phyloP scores from a whole-genome alignment of 2,113 vertebrate species.

The Hyaena hyaena region DNA sequence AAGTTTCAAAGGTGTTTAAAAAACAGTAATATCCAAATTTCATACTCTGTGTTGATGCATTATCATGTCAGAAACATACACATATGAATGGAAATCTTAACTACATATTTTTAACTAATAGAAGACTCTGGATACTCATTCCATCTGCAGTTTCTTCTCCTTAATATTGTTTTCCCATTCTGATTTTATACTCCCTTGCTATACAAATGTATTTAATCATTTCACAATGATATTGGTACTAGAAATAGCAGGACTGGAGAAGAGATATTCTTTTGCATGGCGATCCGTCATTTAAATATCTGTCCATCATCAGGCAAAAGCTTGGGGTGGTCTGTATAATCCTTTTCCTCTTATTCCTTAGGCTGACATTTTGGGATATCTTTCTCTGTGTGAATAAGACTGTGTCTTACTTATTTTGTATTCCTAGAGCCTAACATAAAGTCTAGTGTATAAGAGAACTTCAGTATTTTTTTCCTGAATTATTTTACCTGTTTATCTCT shows the following conservation, averaged over 20 bases:
- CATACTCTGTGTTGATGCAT: background rate
- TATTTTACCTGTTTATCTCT: background rate
- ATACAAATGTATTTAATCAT: background rate
- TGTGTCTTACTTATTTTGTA: background rate
- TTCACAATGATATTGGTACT: background rate
- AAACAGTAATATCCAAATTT: background rate
- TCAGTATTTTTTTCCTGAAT: background rate
- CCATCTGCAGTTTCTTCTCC: background rate
- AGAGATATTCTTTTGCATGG: background rate
- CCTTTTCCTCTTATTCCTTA: background rate
- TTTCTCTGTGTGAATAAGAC: background rate
- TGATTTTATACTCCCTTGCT: background rate
- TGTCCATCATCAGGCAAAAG: background rate
- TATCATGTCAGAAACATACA: background rate
- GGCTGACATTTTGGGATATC: background rate
- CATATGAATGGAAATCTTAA: background rate
- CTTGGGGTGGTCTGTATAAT: background rate
- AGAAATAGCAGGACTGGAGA: background rate
- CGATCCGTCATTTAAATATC: background rate
- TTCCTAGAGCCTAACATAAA: background rate
- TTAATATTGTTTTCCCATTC: background rate
- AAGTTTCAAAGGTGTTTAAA: slow-evolving; percentile 1
- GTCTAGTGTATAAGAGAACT: background rate
- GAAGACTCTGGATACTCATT: background rate
- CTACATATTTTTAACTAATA: background rate